Conservation (phyloP, 2,113 vertebrate genomes). For the Corythoichthys intestinalis region DNA sequence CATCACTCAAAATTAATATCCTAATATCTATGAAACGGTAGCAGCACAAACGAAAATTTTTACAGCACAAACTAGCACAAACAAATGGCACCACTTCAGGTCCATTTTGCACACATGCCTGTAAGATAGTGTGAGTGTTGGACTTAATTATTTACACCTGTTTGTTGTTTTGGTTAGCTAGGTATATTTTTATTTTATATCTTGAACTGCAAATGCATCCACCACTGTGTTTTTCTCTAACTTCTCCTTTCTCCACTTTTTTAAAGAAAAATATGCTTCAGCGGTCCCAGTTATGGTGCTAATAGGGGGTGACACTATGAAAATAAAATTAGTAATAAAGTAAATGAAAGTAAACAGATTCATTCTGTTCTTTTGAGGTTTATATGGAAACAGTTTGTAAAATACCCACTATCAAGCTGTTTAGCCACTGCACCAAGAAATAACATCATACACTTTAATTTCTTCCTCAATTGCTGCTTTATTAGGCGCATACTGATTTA, state of each 20-base stretch:
- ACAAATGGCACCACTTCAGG: no score
- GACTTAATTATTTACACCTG: not conserved
- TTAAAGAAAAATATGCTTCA: not conserved
- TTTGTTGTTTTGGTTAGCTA: not conserved
- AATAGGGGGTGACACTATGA: not conserved
- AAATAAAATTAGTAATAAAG: not conserved
- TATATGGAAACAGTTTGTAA: not conserved
- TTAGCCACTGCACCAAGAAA: not conserved
- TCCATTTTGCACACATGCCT: not conserved
- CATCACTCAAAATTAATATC: no score
- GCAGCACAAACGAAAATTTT: no score
- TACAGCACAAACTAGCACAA: no score
- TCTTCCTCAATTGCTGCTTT: constrained; percentile 4
- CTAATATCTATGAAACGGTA: no score
- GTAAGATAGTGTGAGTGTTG: constrained; percentile 9
- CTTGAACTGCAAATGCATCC: constrained; percentile 1
- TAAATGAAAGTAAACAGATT: not conserved
- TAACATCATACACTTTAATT: constrained; percentile 4
- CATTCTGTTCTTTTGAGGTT: not conserved
- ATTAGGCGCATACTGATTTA: constrained; percentile 11
- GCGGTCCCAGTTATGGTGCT: not conserved
- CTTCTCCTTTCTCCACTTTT: not conserved
- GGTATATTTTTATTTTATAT: constrained; percentile 19
- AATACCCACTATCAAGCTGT: constrained; percentile 2
- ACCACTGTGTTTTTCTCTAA: not conserved